phyloP scores from a whole-genome alignment of 2,113 vertebrate species.

The Thamnaconus septentrionalis region DNA sequence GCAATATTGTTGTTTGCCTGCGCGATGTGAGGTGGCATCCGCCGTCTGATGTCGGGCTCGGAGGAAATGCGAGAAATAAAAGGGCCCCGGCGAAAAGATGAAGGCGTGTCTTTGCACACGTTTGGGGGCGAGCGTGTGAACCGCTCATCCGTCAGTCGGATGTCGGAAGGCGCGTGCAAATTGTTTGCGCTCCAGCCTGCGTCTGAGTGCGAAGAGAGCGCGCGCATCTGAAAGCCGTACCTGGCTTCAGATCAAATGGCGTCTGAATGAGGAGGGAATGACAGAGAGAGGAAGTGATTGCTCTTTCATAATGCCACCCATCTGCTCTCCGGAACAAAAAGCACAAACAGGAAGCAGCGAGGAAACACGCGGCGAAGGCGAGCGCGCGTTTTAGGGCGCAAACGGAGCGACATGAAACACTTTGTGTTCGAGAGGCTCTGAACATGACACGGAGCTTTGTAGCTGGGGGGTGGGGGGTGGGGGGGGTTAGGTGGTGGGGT shows the following conservation, averaged over 20 bases:
- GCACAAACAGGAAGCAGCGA: constrained; percentile 64
- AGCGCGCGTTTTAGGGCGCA: constrained; percentile 67
- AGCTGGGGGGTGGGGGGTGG: constrained; percentile 17
- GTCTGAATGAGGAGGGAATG: constrained; percentile 71
- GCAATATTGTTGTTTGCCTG: constrained; percentile 59
- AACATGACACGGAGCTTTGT: constrained; percentile 71
- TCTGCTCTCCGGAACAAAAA: constrained; percentile 72
- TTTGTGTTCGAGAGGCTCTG: constrained; percentile 64
- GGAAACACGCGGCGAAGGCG: constrained; percentile 61
- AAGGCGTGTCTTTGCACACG: constrained; percentile 55
- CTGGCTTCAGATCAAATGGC: constrained; percentile 72
- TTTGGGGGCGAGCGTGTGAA: constrained; percentile 40
- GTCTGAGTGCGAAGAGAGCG: constrained; percentile 44
- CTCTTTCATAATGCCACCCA: constrained; percentile 69
- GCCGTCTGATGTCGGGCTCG: constrained; percentile 63
- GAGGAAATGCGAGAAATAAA: constrained; percentile 67
- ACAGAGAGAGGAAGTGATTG: constrained; percentile 71
- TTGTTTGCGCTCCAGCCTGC: constrained; percentile 37
- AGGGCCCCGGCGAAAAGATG: constrained; percentile 39
- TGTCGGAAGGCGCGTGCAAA: constrained; percentile 16
- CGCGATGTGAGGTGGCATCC: constrained; percentile 53
- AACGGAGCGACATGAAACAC: constrained; percentile 69
- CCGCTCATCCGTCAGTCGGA: constrained; percentile 66
- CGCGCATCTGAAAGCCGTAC: constrained; percentile 67
- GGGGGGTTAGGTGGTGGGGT: too few species aligned